Evolutionary conservation across 1,140 invertebrate species (phyloP).

Genomic region (Megathymus violae): DNA sequence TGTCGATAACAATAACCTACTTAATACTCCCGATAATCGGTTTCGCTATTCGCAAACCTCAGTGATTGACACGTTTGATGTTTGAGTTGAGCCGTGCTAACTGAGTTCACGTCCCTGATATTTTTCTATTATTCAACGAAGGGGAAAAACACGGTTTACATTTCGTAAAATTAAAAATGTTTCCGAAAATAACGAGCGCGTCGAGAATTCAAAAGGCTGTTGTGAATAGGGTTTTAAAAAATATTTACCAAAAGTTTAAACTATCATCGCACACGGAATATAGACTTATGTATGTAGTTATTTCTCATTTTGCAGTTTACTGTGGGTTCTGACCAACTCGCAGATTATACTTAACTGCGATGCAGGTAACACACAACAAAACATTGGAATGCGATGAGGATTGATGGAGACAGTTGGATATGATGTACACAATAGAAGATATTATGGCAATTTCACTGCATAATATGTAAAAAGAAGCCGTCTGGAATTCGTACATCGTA

Average conservation of each 20-base stretch:
- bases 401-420: too few relatives aligned
- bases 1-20: conserved; percentile 81
- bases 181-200: conserved; percentile 22
- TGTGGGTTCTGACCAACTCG: too few relatives aligned
- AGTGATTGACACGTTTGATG: conserved; percentile 81
- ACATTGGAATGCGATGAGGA: too few relatives aligned
- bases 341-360: too few relatives aligned
- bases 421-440: too few relatives aligned
- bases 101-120: conserved; percentile 51
- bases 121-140: conserved; percentile 53
- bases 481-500: too few relatives aligned
- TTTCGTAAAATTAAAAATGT: conserved; percentile 24
- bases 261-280: neutral
- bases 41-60: conserved; percentile 80
- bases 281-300: neutral
- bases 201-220: conserved; percentile 25
- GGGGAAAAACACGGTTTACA: conserved; percentile 7
- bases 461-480: too few relatives aligned
- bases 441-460: too few relatives aligned
- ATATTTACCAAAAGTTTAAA: conserved; percentile 14
- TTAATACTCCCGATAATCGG: conserved; percentile 82
- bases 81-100: conserved; percentile 61
- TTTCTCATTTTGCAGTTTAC: neutral
- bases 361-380: too few relatives aligned
- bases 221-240: conserved; percentile 14